These are phyloP conservation scores for Pseudomyrmex sp. DNA, from an alignment of 1,140 invertebrate species.

Conservation along the genomic window DNA sequence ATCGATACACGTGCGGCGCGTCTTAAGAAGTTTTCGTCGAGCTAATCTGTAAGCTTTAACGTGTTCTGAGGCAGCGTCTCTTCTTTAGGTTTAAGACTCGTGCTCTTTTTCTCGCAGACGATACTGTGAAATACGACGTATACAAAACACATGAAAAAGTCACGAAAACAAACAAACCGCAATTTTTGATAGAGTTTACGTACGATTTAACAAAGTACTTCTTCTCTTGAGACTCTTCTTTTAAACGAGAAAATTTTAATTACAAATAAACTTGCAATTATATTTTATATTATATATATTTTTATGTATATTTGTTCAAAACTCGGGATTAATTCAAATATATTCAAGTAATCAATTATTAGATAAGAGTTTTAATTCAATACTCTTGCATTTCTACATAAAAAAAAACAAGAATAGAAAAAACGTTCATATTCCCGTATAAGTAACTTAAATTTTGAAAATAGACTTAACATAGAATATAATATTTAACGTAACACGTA, in stretches of 20 bases:
- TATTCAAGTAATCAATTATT: too few relatives aligned
- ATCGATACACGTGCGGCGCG: background rate
- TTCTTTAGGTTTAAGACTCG: conserved; percentile 21
- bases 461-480: conserved; percentile 18
- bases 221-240: conserved; percentile 35
- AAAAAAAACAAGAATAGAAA: background rate
- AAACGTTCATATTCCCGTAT: background rate
- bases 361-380: too few relatives aligned
- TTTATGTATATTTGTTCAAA: too few relatives aligned
- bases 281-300: background rate
- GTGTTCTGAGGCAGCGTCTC: conserved; percentile 26
- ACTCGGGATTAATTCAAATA: too few relatives aligned
- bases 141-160: background rate
- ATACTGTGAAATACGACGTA: conserved; percentile 6
- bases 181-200: background rate
- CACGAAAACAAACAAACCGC: background rate
- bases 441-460: conserved; percentile 1
- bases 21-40: conserved; percentile 43
- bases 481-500: background rate
- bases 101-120: conserved; percentile 22
- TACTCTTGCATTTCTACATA: background rate
- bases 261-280: background rate
- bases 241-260: background rate
- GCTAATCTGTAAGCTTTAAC: conserved; percentile 49
- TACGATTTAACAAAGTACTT: background rate